Conservation (phyloP, 2,797 vertebrate species). For the Rhabdomys pumilio region DNA sequence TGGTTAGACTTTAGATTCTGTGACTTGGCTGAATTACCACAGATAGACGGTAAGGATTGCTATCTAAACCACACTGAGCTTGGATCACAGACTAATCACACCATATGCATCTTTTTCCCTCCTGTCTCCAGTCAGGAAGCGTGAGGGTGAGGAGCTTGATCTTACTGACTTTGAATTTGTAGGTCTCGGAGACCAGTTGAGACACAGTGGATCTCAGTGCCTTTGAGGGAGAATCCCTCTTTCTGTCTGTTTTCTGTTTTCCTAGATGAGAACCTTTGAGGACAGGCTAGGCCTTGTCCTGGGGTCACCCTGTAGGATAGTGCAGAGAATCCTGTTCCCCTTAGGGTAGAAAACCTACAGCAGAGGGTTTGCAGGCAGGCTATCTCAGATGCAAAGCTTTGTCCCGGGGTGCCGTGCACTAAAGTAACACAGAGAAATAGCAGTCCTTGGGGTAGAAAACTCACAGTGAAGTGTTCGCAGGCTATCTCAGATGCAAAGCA, state of each 20-base stretch:
- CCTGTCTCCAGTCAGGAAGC: not conserved
- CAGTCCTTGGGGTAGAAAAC: not conserved
- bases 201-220: not conserved
- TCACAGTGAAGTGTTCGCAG: not conserved
- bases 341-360: not conserved
- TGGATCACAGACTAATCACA: not conserved
- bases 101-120: not conserved
- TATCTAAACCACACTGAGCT: constrained; percentile 8
- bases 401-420: not conserved
- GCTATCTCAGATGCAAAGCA: not conserved
- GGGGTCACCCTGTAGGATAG: not conserved
- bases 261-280: not conserved
- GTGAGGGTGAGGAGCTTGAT: not conserved
- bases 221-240: not conserved
- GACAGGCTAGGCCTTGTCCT: not conserved
- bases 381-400: not conserved
- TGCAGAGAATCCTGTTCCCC: not conserved
- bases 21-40: not conserved
- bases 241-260: constrained; percentile 33
- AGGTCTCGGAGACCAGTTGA: not conserved
- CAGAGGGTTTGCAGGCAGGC: not conserved
- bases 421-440: not conserved
- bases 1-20: not conserved
- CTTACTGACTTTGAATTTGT: not conserved
- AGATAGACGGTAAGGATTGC: not conserved